Base-by-base conservation (phyloP, 2,113 vertebrate genomes). In the Gobius niger region DNA sequence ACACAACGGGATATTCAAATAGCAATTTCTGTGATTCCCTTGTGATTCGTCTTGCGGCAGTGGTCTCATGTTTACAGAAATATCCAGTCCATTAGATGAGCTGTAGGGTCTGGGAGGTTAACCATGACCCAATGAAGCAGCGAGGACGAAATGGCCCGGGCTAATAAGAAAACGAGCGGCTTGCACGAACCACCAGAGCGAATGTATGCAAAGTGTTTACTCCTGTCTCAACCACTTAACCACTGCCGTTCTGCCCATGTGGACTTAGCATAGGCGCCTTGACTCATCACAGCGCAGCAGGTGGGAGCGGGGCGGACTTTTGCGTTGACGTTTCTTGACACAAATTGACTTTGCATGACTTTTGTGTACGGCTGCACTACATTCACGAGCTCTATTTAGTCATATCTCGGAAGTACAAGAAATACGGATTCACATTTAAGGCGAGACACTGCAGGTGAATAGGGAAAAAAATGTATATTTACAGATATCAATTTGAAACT, bases 261-360 rank as follows among this genome's bases (percentile, higher is more conserved):
- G 40, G 19, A 53, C 67, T 46, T 44, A 1, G 56, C 67, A 54
- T 65, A 62, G 15, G 9, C n/a, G 50, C 63, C 44, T n/a, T 57
- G 18, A 57, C 52, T 62, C 50, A 60, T 40, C 24, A 2, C 2
- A 34, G 24, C 24, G 57, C 8, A 52, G 44, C 44, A 34, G 56
- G 41, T 15, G 63, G 47, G 46, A 51, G 53, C 65, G 44, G 47
- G 63, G 77, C 53, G 59, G 68, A 86, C 78, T 73, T 88, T 77
- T 70, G 56, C 70, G 61, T 57, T 15, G n/a, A 51, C 34, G 15
- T 52, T 46, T 60, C 47, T 3, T 18, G 67, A 47, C 52, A 56
- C 24, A 72, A 62, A 64, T 13, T 8, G 1, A 4, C 44, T 72
- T 61, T 50, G 34, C 63, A 13, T n/a, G 1, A 49, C 67, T 75